Evolutionary conservation across 2,888 invertebrate species (phyloP).

Genomic region (Clitarchus hookeri): DNA sequence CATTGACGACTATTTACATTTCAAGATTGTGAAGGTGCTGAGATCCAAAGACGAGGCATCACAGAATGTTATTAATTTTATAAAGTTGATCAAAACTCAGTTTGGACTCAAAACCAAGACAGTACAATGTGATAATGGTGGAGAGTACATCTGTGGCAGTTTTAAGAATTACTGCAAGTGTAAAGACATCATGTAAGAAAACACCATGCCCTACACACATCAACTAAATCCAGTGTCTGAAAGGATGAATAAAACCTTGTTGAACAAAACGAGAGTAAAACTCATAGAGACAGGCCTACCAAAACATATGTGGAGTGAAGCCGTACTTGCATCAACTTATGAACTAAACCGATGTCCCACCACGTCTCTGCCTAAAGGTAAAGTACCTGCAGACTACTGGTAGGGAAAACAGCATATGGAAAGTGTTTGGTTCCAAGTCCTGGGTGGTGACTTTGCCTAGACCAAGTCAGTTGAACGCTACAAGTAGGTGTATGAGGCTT

Average conservation of each 20-base stretch:
- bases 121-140: no score
- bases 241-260: background rate
- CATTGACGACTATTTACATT: background rate
- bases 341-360: conserved; percentile 16
- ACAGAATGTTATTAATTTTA: background rate
- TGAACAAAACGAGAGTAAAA: background rate
- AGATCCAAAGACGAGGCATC: background rate
- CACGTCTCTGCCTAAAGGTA: background rate
- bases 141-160: no score
- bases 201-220: background rate
- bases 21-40: background rate
- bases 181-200: no score
- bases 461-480: background rate
- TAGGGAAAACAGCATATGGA: background rate
- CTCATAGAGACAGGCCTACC: background rate
- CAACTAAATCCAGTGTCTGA: background rate
- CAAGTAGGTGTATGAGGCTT: background rate
- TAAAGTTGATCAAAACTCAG: background rate
- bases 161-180: no score
- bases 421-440: background rate
- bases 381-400: conserved; percentile 5
- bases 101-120: background rate
- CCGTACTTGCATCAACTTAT: no score
- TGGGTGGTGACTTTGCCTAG: background rate
- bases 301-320: background rate